phyloP scores from a whole-genome alignment of 2,797 vertebrate genomes.

The Serranus cabrilla region DNA sequence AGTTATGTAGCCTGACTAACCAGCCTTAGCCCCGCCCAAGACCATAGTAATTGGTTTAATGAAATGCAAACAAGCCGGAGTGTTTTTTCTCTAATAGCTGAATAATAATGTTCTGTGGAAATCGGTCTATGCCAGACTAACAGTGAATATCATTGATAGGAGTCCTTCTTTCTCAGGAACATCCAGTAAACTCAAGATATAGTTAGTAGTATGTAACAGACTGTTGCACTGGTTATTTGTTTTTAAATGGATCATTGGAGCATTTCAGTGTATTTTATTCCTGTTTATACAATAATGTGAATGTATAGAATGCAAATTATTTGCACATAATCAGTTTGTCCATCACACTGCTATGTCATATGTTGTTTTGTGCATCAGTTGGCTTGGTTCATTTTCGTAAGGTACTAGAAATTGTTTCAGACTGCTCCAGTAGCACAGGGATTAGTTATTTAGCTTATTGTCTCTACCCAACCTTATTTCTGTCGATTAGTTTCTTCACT shows the following conservation, averaged over 20 bases:
- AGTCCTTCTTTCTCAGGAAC: background rate
- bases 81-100: too few species aligned
- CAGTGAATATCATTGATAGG: too few species aligned
- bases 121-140: too few species aligned
- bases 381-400: background rate
- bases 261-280: background rate
- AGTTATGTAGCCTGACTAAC: background rate
- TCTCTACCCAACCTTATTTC: background rate
- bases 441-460: background rate
- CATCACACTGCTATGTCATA: background rate
- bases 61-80: too few species aligned
- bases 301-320: background rate
- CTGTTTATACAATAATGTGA: background rate
- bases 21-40: too few species aligned
- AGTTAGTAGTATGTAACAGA: background rate
- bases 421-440: background rate
- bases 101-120: too few species aligned
- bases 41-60: too few species aligned
- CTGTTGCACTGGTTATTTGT: background rate
- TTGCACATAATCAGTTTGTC: background rate
- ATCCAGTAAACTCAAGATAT: accelerated
- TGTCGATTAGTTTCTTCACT: background rate
- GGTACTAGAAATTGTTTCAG: background rate
- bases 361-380: background rate
- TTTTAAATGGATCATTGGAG: background rate